These are phyloP conservation scores for Molorchus minor DNA, from an alignment of 2,888 invertebrate genomes.

Conservation along the genomic window DNA sequence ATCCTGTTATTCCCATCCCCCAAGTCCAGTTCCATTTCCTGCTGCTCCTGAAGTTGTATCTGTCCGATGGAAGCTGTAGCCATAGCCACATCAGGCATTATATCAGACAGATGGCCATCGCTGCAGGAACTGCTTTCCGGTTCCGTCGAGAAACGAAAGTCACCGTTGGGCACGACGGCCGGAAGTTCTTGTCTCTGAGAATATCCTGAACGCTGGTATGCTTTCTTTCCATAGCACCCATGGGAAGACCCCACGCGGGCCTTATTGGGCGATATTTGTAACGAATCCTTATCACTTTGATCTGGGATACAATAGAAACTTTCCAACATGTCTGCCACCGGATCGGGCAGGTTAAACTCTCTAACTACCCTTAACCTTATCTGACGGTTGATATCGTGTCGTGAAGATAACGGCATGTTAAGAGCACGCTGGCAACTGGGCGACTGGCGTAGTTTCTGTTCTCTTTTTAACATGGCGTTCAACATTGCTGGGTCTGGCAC, in stretches of 20 bases:
- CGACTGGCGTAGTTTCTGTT: slow-evolving; percentile 81
- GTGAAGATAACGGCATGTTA: slow-evolving; percentile 77
- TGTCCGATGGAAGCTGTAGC: slow-evolving; percentile 80
- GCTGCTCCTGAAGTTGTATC: slow-evolving; percentile 70
- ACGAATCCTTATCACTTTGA: slow-evolving; percentile 56
- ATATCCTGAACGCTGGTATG: slow-evolving; percentile 67
- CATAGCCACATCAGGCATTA: slow-evolving; percentile 94
- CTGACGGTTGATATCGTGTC: slow-evolving; percentile 79
- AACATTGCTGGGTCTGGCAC: slow-evolving; percentile 82
- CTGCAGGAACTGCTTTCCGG: slow-evolving; percentile 69
- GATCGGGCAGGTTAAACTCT: slow-evolving; percentile 93
- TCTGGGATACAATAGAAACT: slow-evolving; percentile 60
- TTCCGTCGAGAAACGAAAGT: slow-evolving; percentile 61
- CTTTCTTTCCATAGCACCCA: slow-evolving; percentile 69
- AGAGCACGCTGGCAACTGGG: slow-evolving; percentile 84
- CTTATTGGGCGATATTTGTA: slow-evolving; percentile 62
- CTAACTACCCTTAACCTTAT: slow-evolving; percentile 89
- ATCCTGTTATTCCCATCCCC: slow-evolving; percentile 85
- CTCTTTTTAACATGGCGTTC: slow-evolving; percentile 84
- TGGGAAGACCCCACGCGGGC: slow-evolving; percentile 48
- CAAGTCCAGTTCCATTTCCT: slow-evolving; percentile 81
- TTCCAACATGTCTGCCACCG: slow-evolving; percentile 81
- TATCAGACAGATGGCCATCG: slow-evolving; percentile 79
- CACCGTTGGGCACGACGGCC: slow-evolving; percentile 73
- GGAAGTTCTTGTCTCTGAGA: slow-evolving; percentile 70